These are phyloP conservation scores for Arenicola marina DNA, from an alignment of 2,888 invertebrate species.

Conservation along the genomic window DNA sequence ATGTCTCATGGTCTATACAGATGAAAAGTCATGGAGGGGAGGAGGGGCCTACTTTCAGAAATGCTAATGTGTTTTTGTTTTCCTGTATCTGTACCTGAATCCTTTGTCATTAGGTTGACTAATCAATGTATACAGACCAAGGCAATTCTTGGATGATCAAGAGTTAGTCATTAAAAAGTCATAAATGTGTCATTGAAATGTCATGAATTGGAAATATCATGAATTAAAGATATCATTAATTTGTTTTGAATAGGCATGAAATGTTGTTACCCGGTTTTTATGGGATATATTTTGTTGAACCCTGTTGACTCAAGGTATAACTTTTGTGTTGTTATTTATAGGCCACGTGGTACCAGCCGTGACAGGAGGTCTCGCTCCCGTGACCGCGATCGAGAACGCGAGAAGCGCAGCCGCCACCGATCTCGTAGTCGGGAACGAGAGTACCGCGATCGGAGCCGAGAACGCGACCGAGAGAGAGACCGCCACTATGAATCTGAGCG, in stretches of 20 bases:
- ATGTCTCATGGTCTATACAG: neutral
- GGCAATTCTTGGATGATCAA: too few species aligned
- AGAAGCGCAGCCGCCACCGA: conserved; percentile 52
- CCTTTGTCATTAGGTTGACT: too few species aligned
- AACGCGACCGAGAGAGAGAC: conserved; percentile 53
- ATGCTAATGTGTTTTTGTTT: neutral
- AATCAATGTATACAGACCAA: too few species aligned
- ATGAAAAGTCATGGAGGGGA: neutral
- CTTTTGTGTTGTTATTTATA: neutral
- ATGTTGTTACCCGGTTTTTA: too few species aligned
- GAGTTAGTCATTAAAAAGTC: neutral
- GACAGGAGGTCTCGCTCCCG: conserved; percentile 76
- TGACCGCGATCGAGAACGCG: conserved; percentile 70
- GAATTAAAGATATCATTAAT: too few species aligned
- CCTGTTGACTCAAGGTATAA: too few species aligned
- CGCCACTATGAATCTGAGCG: conserved; percentile 51
- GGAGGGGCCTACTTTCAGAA: neutral
- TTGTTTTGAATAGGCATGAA: too few species aligned
- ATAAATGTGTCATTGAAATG: neutral
- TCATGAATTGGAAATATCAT: too few species aligned
- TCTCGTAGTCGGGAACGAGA: conserved; percentile 66
- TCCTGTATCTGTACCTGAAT: neutral
- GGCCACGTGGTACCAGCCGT: conserved; percentile 38
- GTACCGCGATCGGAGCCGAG: conserved; percentile 64
- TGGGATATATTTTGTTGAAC: too few species aligned